Percentiles rank a stretch among this genome's conserved stretches.
These are phyloP conservation scores for Ramphastos sulfuratus DNA, from an alignment of 2,113 vertebrate genomes.

Conservation along the genomic window DNA sequence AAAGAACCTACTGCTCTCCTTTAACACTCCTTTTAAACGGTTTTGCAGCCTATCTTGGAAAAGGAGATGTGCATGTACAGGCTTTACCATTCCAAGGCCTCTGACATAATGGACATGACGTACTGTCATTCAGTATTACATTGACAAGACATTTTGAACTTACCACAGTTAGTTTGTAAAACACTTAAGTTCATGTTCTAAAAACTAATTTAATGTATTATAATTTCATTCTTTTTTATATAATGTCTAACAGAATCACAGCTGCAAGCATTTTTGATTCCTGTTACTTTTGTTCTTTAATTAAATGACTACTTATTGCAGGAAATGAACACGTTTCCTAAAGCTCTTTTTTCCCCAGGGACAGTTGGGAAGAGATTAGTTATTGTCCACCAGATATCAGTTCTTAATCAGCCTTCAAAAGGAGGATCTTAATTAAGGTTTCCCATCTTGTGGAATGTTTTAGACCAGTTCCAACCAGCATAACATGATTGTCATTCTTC, in stretches of 20 bases:
- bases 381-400: background rate
- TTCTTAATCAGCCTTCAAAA: background rate
- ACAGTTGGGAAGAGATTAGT: background rate
- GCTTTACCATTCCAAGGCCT: conserved; percentile 80
- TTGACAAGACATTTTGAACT: conserved; percentile 80
- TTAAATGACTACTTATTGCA: conserved; percentile 83
- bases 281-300: conserved; percentile 82
- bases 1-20: conserved; percentile 70
- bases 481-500: background rate
- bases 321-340: conserved; percentile 64
- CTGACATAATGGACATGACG: conserved; percentile 52
- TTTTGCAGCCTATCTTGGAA: conserved; percentile 69
- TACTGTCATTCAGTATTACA: conserved; percentile 73
- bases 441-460: background rate
- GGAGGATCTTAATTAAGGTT: background rate
- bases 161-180: conserved; percentile 89
- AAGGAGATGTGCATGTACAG: conserved; percentile 84
- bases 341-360: background rate
- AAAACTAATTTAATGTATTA: conserved; percentile 88
- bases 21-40: conserved; percentile 71
- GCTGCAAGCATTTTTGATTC: conserved; percentile 80
- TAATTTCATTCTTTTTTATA: conserved; percentile 79
- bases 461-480: background rate
- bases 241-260: conserved; percentile 77
- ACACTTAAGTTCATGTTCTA: conserved; percentile 94